Evolutionary conservation across 2,888 invertebrate species (phyloP).

Genomic region (Melanostoma scalare): DNA sequence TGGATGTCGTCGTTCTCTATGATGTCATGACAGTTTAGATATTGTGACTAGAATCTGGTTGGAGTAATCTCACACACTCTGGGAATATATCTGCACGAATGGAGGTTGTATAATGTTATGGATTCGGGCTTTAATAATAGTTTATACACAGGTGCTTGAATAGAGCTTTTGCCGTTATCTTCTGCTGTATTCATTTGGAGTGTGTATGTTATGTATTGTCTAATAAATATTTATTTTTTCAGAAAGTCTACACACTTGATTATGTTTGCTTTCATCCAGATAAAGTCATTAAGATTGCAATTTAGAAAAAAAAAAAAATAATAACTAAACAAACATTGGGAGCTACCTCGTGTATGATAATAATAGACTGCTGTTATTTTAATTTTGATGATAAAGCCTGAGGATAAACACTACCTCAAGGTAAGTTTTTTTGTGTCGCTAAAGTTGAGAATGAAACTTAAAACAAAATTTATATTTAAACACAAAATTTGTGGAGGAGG

Average conservation of each 20-base stretch:
- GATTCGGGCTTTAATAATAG: not conserved
- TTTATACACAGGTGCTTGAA: conserved; percentile 10
- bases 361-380: too few species aligned
- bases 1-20: conserved; percentile 3
- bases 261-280: conserved; percentile 19
- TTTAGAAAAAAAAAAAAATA: conserved; percentile 6
- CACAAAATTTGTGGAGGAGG: too few species aligned
- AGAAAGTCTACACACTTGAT: conserved; percentile 28
- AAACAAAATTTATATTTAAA: too few species aligned
- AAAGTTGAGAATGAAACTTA: too few species aligned
- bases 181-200: not conserved
- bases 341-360: too few species aligned
- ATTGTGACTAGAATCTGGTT: conserved; percentile 14
- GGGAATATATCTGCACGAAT: not conserved
- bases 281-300: conserved; percentile 19
- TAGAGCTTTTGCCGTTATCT: conserved; percentile 16
- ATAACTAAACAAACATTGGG: not conserved
- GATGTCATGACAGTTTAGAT: conserved; percentile 28
- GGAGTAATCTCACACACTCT: conserved; percentile 9
- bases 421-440: too few species aligned
- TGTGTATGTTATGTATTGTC: conserved; percentile 6
- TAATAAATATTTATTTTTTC: conserved; percentile 8
- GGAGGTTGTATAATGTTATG: not conserved
- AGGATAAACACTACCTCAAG: too few species aligned
- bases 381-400: too few species aligned